Base-by-base conservation (phyloP, 2,797 vertebrate species). In the Peromyscus eremicus region DNA sequence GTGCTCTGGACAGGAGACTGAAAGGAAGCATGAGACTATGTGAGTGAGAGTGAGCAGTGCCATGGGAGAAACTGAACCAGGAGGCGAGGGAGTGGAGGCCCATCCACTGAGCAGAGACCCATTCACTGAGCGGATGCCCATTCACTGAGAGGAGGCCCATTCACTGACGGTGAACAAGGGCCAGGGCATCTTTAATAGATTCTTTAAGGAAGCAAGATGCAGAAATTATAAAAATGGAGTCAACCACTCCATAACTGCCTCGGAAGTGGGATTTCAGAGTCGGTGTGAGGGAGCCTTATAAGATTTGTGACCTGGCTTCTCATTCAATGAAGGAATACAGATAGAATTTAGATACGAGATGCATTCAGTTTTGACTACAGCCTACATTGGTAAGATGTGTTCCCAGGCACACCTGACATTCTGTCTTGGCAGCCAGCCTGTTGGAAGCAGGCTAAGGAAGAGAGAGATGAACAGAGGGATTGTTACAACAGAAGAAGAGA, bases 291-390 rank as follows among this genome's bases (percentile, higher is more conserved):
- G 68, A 92, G 62, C 75, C 84, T 13, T 1, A 0, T 37, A 64
- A 75, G 52, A 92, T 57, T 79, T 23, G 23, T 89, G 94, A 95
- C 71, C 81, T 93, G 83, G 46, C 89, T 95, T 97, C 79, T 95
- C 40, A 46, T 21, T 71, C 40, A n/a, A 32, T 2, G 7, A 52
- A 92, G 90, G 77, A 87, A 60, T 75, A 40, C 32, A 88, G 82
- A 60, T 95, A 88, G 40, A 89, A 95, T 83, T 84, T 95, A 82
- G 55, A 81, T 89, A 37, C 12, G 9, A 71, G 83, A 49, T 75
- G 73, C 80, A 93, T 91, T 94, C 11, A 25, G 52, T 49, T 46
- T 70, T 13, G 55, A 87, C 23, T 21, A 21, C 85, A 95, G 12
- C 40, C 49, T 76, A 40, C 68, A 80, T 16, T 12, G 70, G 94